phyloP scores from a whole-genome alignment of 2,113 vertebrate genomes.

The Acrocephalus kingi region DNA sequence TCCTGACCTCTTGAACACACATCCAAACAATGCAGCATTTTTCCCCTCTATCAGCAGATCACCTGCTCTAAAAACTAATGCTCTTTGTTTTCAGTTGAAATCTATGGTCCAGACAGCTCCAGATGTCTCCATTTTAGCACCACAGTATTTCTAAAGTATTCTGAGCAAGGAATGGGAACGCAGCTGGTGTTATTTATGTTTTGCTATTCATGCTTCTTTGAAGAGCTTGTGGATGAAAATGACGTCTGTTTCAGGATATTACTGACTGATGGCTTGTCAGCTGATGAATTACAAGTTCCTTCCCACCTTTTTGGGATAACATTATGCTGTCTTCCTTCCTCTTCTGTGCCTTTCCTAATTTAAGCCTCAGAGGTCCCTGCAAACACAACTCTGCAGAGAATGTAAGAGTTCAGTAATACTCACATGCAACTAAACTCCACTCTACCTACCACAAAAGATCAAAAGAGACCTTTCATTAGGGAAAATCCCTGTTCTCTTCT shows the following conservation, averaged over 20 bases:
- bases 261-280: not conserved
- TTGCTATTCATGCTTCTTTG: not conserved
- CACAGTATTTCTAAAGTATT: not conserved
- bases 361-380: not conserved
- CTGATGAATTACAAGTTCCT: not conserved
- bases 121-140: not conserved
- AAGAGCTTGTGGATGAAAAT: not conserved
- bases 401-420: not conserved
- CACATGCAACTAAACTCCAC: not conserved
- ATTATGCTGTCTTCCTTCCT: not conserved
- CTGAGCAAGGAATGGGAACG: not conserved
- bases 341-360: not conserved
- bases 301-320: not conserved
- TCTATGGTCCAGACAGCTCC: not conserved
- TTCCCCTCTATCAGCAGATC: not conserved
- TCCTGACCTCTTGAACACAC: not conserved
- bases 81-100: not conserved
- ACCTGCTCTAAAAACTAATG: not conserved
- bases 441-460: not conserved
- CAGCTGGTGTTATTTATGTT: not conserved
- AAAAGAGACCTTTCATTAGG: not conserved
- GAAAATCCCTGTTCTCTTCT: not conserved
- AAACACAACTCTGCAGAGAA: not conserved
- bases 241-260: not conserved
- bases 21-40: not conserved